Evolutionary conservation across 2,888 invertebrate species (phyloP), one percentile per base, ranked within the genome.

Genomic region (Agrilus mali): DNA sequence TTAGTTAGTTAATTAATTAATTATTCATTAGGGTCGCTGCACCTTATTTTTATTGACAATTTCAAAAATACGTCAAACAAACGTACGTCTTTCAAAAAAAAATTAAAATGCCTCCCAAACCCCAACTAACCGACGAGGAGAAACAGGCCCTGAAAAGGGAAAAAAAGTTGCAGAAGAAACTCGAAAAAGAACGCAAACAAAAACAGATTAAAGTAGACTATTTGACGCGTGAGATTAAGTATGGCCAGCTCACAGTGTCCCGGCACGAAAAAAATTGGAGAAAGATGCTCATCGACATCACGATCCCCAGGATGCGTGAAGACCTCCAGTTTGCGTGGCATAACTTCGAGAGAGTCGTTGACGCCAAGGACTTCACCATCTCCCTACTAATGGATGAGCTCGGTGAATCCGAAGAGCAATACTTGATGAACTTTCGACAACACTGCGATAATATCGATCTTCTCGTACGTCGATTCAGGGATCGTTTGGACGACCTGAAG

Each of bases 301-400:
- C 66, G 33, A 46, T 70, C 44, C 69, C 69, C 1, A 53, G 58
- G 33, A 63, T 70, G 53, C 54, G 54, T 35, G 58, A 62, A 42
- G 66, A 70, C 40, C 42, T 70, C 27, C 60, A 64, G 43, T 63
- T 65, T 37, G 62, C 65, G 2, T 67, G 67, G 66, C 64, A 61
- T 35, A 63, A 62, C 39, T 70, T 71, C 50, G 69, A 72, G 42
- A 60, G 66, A 14, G 56, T 61, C 2, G 51, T 72, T 7, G 72
- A 72, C 50, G 58, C 60, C 27, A 70, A 71, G 50, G 66, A 71
- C 52, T 67, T 69, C 48, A 57, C 58, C 3, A 64, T 66, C 32
- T 63, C 63, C 3, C 46, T 67, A 10, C 53, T 69, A 7, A 51
- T 70, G 58, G 67, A 70, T 17, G 66, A 66, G 43, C 35, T 71